Percentiles rank a stretch among this genome's conserved stretches.
These are phyloP conservation scores for Paelopatides confundens DNA, from an alignment of 53 echinoderm and acorn worm species.

Conservation along the genomic window DNA sequence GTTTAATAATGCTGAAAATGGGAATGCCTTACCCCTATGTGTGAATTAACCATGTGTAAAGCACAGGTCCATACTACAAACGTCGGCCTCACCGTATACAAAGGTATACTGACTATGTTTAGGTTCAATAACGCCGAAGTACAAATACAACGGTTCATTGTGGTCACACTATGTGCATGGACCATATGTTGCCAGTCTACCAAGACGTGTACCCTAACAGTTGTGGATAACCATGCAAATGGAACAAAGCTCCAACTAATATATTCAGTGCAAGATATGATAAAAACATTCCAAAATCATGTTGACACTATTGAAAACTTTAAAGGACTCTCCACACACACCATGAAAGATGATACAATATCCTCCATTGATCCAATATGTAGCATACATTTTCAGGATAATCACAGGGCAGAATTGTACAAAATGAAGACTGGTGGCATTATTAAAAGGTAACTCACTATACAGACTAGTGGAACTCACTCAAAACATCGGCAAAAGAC, in stretches of 20 bases:
- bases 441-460: too few relatives aligned
- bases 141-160: too few relatives aligned
- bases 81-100: conserved; percentile 44
- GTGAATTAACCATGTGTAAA: not conserved
- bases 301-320: conserved; percentile 68
- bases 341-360: not conserved
- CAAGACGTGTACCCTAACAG: conserved; percentile 30
- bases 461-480: too few relatives aligned
- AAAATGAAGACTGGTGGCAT: too few relatives aligned
- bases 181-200: conserved; percentile 50
- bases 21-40: conserved; percentile 69
- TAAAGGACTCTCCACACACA: conserved; percentile 29
- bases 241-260: not conserved
- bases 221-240: conserved; percentile 55
- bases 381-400: not conserved
- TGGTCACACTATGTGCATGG: too few relatives aligned
- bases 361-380: conserved; percentile 59
- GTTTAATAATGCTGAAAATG: conserved; percentile 56
- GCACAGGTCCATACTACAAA: not conserved
- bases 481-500: too few relatives aligned
- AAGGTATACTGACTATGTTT: too few relatives aligned
- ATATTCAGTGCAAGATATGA: not conserved
- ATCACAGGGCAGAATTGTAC: too few relatives aligned
- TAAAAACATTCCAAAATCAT: conserved; percentile 21
- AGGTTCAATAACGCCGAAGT: too few relatives aligned